Base-by-base conservation (phyloP, 2,113 vertebrate species). In the Indri indri region DNA sequence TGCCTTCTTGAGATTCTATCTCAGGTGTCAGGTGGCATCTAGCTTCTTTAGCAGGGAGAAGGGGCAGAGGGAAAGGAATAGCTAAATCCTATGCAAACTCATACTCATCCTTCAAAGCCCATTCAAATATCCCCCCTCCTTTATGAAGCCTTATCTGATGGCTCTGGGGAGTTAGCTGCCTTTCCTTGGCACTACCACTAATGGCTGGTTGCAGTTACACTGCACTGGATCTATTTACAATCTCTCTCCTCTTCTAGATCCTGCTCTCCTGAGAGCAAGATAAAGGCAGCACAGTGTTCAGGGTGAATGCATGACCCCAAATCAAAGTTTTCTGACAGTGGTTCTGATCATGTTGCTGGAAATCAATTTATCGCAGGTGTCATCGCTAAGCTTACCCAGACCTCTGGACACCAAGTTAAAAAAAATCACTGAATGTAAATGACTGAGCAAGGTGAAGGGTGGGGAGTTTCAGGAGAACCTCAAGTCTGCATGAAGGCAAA, bases 1-100 rank as follows among this genome's bases (percentile, higher is more conserved):
- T 59, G n/a, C 63, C 71, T 96, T 92, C 66, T 61, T 70, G 89
- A 95, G 76, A 74, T 16, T 87, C 50, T 89, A 8, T 71, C 32
- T 86, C 50, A 47, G 22, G 77, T 68, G 65, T 32, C 91, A 95
- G 83, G 22, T 79, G 90, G 77, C 42, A 10, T 68, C n/a, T 12
- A 63, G 47, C 22, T 82, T 91, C 80, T 93, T 76, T n/a, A 70
- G 57, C 32, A 70, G 23, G 37, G 18, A 74, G 68, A 65, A 45
- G 68, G 16, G 37, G 9, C 50, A 23, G 11, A 54, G 54, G 61
- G 70, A 45, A 61, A 80, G 79, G n/a, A 25, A 83, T 65, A 66
- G 13, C 9, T 89, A 68, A 96, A 37, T 66, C 71, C 57, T 77
- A 4, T 54, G 65, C 63, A 96, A 95, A 96, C 59, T 76, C 42